These are phyloP conservation scores for Chloroceryle aenea DNA, from an alignment of 2,113 vertebrate genomes.

Conservation along the genomic window DNA sequence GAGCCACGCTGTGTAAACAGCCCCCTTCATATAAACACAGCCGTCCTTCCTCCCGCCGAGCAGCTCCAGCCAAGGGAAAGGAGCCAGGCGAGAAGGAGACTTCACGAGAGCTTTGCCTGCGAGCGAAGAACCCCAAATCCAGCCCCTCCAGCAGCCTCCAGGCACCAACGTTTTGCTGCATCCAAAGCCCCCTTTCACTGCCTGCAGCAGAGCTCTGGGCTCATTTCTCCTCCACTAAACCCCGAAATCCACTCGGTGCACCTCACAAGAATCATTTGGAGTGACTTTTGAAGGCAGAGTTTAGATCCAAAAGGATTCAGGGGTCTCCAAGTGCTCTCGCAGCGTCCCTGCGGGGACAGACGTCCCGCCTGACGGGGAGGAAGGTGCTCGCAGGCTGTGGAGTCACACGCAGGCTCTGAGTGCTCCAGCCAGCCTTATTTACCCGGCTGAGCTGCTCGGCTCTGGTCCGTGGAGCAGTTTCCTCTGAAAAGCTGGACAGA, in stretches of 20 bases:
- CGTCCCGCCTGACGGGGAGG: neutral
- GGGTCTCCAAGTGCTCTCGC: too few relatives aligned
- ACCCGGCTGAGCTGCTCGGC: neutral
- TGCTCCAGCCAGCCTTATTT: neutral
- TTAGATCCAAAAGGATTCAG: neutral
- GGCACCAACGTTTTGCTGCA: neutral
- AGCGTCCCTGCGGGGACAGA: neutral
- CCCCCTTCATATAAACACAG: neutral
- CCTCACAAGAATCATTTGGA: accelerated
- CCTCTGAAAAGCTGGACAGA: neutral
- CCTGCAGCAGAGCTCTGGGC: neutral
- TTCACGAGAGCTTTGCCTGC: neutral
- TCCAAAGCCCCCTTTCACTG: neutral
- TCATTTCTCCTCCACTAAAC: neutral
- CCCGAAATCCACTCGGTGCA: neutral
- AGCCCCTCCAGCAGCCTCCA: neutral
- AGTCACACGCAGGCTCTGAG: neutral
- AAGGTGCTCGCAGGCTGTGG: accelerated
- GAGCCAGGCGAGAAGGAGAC: neutral
- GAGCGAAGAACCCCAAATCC: neutral
- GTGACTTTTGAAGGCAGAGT: neutral
- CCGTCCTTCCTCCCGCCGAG: neutral
- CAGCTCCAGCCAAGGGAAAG: neutral
- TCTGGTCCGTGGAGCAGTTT: neutral
- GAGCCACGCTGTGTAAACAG: neutral